Conservation (phyloP, 2,797 vertebrate species). For the Leontopithecus rosalia region DNA sequence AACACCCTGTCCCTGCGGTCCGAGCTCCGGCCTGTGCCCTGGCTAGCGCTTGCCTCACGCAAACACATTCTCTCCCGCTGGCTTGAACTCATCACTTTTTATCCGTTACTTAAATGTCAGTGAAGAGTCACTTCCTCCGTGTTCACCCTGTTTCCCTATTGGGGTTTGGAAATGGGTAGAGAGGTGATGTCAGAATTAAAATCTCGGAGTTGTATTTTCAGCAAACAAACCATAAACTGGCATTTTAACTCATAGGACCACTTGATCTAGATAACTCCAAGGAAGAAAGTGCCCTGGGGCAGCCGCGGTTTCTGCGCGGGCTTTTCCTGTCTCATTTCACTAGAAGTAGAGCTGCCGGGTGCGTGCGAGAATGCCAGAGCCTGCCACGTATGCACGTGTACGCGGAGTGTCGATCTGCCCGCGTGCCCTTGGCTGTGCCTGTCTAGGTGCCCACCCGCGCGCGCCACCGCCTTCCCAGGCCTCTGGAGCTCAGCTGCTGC, state of each 20-base stretch:
- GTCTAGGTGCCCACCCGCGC: background rate
- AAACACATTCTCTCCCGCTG: background rate
- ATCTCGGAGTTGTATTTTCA: slow-evolving; percentile 10
- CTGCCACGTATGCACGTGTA: background rate
- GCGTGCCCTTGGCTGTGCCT: background rate
- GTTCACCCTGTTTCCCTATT: background rate
- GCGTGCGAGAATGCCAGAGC: rapidly evolving
- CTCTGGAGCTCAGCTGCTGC: background rate
- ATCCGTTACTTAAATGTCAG: background rate
- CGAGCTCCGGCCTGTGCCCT: background rate
- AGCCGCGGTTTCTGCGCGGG: background rate
- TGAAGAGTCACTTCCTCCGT: background rate
- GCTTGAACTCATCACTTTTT: background rate
- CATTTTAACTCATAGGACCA: background rate
- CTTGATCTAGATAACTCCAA: background rate
- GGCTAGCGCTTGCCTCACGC: background rate
- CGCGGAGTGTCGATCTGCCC: background rate
- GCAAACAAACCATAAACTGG: background rate
- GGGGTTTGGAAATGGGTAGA: background rate
- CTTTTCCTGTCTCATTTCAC: background rate
- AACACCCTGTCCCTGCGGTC: background rate
- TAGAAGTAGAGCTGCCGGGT: background rate
- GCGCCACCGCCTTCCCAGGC: background rate
- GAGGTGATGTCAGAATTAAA: slow-evolving; percentile 2
- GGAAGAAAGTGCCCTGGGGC: background rate